phyloP scores from a whole-genome alignment of 1,140 invertebrate genomes.

The Holotrichia oblita region DNA sequence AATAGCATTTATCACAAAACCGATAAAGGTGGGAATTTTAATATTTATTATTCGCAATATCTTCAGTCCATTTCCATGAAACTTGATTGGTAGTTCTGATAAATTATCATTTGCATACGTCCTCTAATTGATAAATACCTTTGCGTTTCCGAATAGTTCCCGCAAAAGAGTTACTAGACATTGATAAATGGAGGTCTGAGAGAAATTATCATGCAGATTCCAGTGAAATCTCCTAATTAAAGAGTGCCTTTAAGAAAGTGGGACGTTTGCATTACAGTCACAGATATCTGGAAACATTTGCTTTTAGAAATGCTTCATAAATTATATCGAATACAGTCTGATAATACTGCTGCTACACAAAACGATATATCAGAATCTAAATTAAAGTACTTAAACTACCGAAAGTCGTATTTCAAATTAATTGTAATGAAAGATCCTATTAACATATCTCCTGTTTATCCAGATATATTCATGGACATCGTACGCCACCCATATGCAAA shows the following conservation, averaged over 20 bases:
- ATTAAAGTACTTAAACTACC: background rate
- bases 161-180: background rate
- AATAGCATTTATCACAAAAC: background rate
- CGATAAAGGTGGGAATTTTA: background rate
- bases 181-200: conserved; percentile 12
- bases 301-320: too few relatives aligned
- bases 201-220: conserved; percentile 11
- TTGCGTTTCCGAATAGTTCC: background rate
- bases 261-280: background rate
- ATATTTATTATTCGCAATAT: background rate
- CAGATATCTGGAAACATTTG: background rate
- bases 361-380: too few relatives aligned
- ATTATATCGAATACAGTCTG: too few relatives aligned
- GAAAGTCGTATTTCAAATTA: background rate
- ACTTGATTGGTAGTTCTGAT: background rate
- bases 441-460: background rate
- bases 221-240: background rate
- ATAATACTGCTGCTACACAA: too few relatives aligned
- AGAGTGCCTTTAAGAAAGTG: background rate
- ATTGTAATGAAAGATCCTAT: background rate
- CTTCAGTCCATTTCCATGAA: background rate
- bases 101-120: conserved; percentile 23
- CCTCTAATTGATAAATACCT: conserved; percentile 24
- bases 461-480: conserved; percentile 3
- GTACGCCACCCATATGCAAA: conserved; percentile 19